phyloP scores from a whole-genome alignment of 2,797 vertebrate species.

The Neomorphus geoffroyi region DNA sequence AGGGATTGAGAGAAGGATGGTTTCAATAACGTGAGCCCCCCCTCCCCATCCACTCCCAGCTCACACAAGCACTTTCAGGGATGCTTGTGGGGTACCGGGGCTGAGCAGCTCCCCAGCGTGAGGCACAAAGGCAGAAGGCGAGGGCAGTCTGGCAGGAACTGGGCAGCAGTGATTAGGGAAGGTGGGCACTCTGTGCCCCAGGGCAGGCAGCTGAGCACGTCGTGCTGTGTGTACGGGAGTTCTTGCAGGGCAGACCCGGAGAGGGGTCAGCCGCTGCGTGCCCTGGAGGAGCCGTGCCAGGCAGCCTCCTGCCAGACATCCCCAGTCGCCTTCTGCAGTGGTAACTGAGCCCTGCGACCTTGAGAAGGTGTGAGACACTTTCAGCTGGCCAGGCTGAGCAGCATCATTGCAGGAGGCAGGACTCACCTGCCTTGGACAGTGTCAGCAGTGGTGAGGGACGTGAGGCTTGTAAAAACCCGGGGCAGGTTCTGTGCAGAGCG shows the following conservation, averaged over 20 bases:
- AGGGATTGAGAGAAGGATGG: not conserved
- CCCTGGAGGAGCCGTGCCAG: not conserved
- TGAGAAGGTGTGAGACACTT: not conserved
- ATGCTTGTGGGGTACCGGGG: not conserved
- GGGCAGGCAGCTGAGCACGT: not conserved
- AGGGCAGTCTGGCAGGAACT: not conserved
- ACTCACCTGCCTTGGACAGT: not conserved
- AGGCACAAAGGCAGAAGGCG: not conserved
- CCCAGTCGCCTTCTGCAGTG: not conserved
- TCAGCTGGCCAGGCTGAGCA: not conserved
- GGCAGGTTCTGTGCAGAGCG: not conserved
- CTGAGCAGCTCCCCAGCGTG: not conserved
- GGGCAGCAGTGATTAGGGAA: not conserved
- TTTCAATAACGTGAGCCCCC: not conserved
- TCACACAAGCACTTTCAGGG: not conserved
- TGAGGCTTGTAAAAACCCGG: not conserved
- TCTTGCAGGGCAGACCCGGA: not conserved
- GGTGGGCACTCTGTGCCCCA: not conserved
- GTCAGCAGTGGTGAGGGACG: not conserved
- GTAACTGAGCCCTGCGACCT: not conserved
- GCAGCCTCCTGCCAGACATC: not conserved
- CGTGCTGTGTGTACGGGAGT: too few relatives aligned
- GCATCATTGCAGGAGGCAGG: not conserved
- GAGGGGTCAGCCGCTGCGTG: not conserved
- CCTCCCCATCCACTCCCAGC: not conserved